These are phyloP conservation scores for Halichoeres trimaculatus DNA, from an alignment of 2,113 vertebrate species.

Conservation along the genomic window DNA sequence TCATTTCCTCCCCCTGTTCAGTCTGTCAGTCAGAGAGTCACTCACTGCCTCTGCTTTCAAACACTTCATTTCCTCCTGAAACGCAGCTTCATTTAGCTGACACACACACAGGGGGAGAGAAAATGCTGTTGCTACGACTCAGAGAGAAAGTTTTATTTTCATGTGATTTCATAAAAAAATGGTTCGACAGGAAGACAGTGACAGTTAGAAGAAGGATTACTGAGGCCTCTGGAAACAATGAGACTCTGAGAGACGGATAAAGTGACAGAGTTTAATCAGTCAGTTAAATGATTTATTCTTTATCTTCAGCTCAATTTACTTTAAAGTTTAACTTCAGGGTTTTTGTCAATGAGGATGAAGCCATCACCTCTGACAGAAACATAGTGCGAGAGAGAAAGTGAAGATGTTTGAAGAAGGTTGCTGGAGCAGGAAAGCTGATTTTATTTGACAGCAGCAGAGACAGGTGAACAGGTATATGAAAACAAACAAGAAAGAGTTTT, in stretches of 20 bases:
- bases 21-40: slow-evolving; percentile 53
- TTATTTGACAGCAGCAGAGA: too few species aligned
- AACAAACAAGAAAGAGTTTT: too few species aligned
- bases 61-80: slow-evolving; percentile 12
- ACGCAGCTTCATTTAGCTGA: not conserved
- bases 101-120: not conserved
- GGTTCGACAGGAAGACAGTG: not conserved
- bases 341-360: not conserved
- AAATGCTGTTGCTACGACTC: not conserved
- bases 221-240: not conserved
- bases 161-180: not conserved
- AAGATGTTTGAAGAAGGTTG: too few species aligned
- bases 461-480: too few species aligned
- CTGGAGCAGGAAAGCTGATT: too few species aligned
- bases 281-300: not conserved
- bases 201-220: not conserved
- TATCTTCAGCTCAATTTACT: not conserved
- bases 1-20: slow-evolving; percentile 59
- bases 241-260: not conserved
- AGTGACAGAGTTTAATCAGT: not conserved
- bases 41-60: not conserved
- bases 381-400: too few species aligned
- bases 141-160: not conserved
- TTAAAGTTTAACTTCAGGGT: not conserved
- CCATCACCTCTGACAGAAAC: not conserved